Percentiles rank a stretch among this genome's conserved stretches.
Conservation (phyloP, 1,140 invertebrate genomes). For the Drosophila ohnishii region DNA sequence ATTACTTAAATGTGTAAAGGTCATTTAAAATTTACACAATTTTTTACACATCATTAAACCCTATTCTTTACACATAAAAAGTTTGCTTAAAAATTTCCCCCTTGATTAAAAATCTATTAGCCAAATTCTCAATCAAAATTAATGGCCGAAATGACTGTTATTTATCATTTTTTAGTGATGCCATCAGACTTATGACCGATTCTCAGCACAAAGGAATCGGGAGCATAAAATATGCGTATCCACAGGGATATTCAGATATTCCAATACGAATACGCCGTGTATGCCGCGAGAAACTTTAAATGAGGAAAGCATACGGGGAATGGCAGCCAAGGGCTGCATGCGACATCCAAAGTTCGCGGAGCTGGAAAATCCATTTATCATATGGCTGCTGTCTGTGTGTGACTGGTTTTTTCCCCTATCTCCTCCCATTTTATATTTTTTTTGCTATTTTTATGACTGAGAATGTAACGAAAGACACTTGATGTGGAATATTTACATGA, state of each 20-base stretch:
- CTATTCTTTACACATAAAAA: neutral
- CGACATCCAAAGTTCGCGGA: conserved; percentile 52
- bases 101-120: neutral
- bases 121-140: neutral
- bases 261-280: conserved; percentile 24
- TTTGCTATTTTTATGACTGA: conserved; percentile 4
- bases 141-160: conserved; percentile 19
- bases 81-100: neutral
- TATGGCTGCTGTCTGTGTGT: conserved; percentile 42
- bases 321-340: conserved; percentile 34
- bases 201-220: conserved; percentile 4
- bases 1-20: neutral
- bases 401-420: conserved; percentile 3
- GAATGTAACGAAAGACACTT: conserved; percentile 48
- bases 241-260: conserved; percentile 18
- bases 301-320: conserved; percentile 24
- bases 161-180: conserved; percentile 22
- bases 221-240: conserved; percentile 32
- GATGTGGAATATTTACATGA: conserved; percentile 42
- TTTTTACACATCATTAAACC: neutral
- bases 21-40: neutral
- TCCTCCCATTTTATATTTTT: neutral
- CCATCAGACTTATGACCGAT: conserved; percentile 30
- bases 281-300: conserved; percentile 40
- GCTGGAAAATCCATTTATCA: conserved; percentile 64